Conservation (phyloP, 2,113 vertebrate genomes). For the Laticauda laticaudata region DNA sequence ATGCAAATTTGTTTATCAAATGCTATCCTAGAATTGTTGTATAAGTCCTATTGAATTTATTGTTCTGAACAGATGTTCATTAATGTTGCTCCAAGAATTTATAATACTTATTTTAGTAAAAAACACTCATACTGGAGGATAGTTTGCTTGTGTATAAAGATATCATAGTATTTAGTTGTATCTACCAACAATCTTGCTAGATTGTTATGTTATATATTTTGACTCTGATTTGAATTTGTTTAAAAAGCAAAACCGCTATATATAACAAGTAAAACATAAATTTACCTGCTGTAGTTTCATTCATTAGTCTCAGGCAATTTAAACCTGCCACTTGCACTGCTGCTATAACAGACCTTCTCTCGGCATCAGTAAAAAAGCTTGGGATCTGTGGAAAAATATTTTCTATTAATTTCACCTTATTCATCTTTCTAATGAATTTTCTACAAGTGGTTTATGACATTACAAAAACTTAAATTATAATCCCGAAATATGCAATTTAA, state of each 20-base stretch:
- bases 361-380: slow-evolving; percentile 91
- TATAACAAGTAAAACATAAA: neutral
- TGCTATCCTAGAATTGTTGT: neutral
- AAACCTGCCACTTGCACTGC: slow-evolving; percentile 90
- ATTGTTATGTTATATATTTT: neutral
- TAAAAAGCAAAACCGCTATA: neutral
- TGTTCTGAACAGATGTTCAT: neutral
- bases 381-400: slow-evolving; percentile 77
- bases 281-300: slow-evolving; percentile 93
- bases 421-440: neutral
- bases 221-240: neutral
- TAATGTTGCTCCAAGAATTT: neutral
- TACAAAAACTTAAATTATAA: neutral
- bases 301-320: slow-evolving; percentile 93
- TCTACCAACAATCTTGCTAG: neutral
- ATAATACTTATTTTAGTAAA: neutral
- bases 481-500: neutral
- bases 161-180: neutral
- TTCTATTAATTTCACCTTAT: neutral
- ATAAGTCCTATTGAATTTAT: neutral
- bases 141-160: neutral
- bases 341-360: slow-evolving; percentile 89
- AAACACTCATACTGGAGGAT: neutral
- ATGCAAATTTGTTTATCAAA: neutral
- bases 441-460: neutral